Conservation (phyloP, 2,113 vertebrate species). For the Turdus rufiventris region DNA sequence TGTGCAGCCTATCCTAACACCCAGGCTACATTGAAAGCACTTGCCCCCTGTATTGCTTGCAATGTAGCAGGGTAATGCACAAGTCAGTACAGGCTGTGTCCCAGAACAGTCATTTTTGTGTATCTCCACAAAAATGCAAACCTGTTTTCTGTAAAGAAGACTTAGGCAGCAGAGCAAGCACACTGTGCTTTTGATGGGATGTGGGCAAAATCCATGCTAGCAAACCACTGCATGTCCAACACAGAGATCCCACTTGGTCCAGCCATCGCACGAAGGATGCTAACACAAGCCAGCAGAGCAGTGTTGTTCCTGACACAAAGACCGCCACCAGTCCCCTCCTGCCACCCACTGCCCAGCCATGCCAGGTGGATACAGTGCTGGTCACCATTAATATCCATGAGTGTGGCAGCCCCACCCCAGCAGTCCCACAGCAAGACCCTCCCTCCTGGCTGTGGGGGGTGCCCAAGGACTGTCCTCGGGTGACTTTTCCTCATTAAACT, state of each 20-base stretch:
- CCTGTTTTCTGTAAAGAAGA: neutral
- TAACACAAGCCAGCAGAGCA: fast-evolving
- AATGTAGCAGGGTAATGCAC: fast-evolving
- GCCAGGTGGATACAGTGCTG: neutral
- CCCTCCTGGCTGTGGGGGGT: neutral
- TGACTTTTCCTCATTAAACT: fast-evolving
- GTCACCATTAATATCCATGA: neutral
- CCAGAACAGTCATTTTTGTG: neutral
- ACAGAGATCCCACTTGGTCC: neutral
- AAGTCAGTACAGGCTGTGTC: neutral
- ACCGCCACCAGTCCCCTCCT: neutral
- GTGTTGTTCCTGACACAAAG: fast-evolving
- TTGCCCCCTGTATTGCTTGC: neutral
- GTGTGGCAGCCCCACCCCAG: neutral
- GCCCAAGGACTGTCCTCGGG: neutral
- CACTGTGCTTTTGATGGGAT: neutral
- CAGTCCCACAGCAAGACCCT: neutral
- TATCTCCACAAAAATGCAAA: neutral
- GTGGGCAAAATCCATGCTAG: neutral
- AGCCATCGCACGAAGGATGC: neutral
- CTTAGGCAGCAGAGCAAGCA: neutral
- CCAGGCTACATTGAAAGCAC: neutral
- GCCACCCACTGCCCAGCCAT: neutral
- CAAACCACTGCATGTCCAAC: neutral
- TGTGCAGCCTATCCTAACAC: no score